phyloP scores from a whole-genome alignment of 1,140 invertebrate species.

The Whitmania pigra region DNA sequence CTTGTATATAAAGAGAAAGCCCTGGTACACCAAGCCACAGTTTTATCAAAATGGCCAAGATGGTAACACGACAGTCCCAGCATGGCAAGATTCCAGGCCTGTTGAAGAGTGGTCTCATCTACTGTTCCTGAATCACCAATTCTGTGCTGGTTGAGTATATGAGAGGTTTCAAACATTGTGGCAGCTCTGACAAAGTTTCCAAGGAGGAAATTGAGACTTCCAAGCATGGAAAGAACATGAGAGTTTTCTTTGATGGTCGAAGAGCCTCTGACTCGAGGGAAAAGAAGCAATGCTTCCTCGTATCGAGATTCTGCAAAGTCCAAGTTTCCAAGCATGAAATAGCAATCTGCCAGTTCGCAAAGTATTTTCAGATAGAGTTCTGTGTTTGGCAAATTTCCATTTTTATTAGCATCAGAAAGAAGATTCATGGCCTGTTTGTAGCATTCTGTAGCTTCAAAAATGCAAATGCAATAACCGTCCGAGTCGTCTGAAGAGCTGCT shows the following conservation, averaged over 20 bases:
- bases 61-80: slow-evolving; percentile 21
- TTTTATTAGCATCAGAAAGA: not conserved
- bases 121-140: not conserved
- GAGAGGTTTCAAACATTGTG: slow-evolving; percentile 24
- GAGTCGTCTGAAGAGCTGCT: slow-evolving; percentile 8
- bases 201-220: slow-evolving; percentile 22
- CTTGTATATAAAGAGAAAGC: slow-evolving; percentile 21
- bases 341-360: slow-evolving; percentile 23
- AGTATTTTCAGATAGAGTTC: slow-evolving; percentile 17
- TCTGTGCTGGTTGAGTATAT: slow-evolving; percentile 24
- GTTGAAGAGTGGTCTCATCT: slow-evolving; percentile 19
- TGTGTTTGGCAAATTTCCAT: not conserved
- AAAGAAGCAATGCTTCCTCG: slow-evolving; percentile 24
- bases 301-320: slow-evolving; percentile 21
- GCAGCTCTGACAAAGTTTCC: slow-evolving; percentile 21
- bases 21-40: slow-evolving; percentile 21
- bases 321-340: slow-evolving; percentile 20
- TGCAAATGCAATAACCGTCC: slow-evolving; percentile 13
- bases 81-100: slow-evolving; percentile 23
- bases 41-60: slow-evolving; percentile 16
- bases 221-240: slow-evolving; percentile 25
- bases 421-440: slow-evolving; percentile 22
- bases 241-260: slow-evolving; percentile 15
- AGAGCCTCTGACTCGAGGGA: slow-evolving; percentile 11
- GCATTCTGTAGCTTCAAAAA: slow-evolving; percentile 19